Evolutionary conservation across 2,888 invertebrate species (phyloP).

Genomic region (Leucophenga montana): DNA sequence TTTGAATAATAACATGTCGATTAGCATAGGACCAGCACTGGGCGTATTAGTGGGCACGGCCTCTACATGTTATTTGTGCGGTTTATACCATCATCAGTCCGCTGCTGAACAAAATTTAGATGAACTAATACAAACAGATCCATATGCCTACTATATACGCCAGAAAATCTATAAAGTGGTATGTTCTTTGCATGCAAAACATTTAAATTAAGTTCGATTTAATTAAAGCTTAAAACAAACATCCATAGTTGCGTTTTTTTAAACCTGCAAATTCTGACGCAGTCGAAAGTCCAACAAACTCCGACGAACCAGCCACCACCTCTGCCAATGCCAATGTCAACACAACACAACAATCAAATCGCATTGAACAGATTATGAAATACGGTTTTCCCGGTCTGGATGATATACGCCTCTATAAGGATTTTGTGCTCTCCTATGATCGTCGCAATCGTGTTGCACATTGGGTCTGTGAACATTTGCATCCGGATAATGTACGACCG

Average conservation of each 20-base stretch:
- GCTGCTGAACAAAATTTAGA: conserved; percentile 46
- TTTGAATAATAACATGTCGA: too few relatives aligned
- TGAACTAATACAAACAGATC: conserved; percentile 51
- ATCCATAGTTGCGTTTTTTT: conserved; percentile 52
- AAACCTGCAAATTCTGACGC: background rate
- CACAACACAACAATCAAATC: conserved; percentile 37
- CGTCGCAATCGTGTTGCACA: conserved; percentile 87
- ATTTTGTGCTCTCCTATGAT: conserved; percentile 94
- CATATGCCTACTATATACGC: conserved; percentile 60
- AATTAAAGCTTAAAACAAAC: background rate
- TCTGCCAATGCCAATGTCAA: background rate
- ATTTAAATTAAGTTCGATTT: background rate
- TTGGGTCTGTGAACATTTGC: conserved; percentile 98
- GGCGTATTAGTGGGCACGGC: conserved; percentile 40
- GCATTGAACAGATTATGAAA: conserved; percentile 86
- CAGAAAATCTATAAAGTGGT: conserved; percentile 51
- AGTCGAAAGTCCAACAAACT: too few relatives aligned
- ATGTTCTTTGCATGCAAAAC: conserved; percentile 25
- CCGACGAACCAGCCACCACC: too few relatives aligned
- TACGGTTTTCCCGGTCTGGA: conserved; percentile 93
- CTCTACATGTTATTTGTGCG: conserved; percentile 48
- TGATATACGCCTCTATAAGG: conserved; percentile 87
- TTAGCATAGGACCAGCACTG: conserved; percentile 19
- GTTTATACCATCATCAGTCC: conserved; percentile 57
- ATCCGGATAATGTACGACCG: conserved; percentile 79